phyloP scores from a whole-genome alignment of 2,113 vertebrate genomes.

The Paedocypris sp. region DNA sequence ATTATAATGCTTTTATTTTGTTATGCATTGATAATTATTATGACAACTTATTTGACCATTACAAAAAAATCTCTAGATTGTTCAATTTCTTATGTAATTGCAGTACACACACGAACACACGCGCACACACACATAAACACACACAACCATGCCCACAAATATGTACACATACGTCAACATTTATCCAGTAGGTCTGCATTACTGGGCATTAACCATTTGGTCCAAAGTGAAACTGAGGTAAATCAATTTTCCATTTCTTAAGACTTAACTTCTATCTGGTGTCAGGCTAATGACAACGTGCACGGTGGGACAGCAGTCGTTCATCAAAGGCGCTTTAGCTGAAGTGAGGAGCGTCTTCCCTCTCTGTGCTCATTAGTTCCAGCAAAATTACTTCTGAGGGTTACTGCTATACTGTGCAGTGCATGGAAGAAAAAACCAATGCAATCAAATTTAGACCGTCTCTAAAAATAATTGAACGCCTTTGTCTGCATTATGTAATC shows the following conservation, averaged over 20 bases:
- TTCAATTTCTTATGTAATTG: too few species aligned
- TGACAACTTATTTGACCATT: too few species aligned
- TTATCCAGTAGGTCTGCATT: slow-evolving; percentile 43
- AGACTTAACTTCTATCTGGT: slow-evolving; percentile 53
- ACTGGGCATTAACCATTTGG: slow-evolving; percentile 48
- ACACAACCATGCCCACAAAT: too few species aligned
- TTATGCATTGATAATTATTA: too few species aligned
- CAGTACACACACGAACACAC: too few species aligned
- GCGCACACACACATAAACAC: too few species aligned
- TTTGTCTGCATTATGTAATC: not conserved
- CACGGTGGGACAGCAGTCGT: slow-evolving; percentile 51
- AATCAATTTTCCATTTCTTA: slow-evolving; percentile 66
- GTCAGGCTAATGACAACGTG: slow-evolving; percentile 54
- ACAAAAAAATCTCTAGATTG: too few species aligned
- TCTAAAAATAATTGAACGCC: slow-evolving; percentile 20
- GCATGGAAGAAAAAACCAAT: slow-evolving; percentile 15
- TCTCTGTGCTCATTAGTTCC: slow-evolving; percentile 53
- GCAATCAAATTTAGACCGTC: slow-evolving; percentile 25
- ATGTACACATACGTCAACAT: too few species aligned
- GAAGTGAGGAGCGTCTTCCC: slow-evolving; percentile 30
- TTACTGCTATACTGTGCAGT: slow-evolving; percentile 29
- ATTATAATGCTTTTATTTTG: too few species aligned
- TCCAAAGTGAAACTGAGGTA: slow-evolving; percentile 52
- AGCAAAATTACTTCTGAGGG: slow-evolving; percentile 54
- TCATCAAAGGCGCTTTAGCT: slow-evolving; percentile 60